Evolutionary conservation across 1,140 invertebrate genomes (phyloP), one percentile per base, ranked within the genome.

Genomic region (Acyrthosiphon pisum): DNA sequence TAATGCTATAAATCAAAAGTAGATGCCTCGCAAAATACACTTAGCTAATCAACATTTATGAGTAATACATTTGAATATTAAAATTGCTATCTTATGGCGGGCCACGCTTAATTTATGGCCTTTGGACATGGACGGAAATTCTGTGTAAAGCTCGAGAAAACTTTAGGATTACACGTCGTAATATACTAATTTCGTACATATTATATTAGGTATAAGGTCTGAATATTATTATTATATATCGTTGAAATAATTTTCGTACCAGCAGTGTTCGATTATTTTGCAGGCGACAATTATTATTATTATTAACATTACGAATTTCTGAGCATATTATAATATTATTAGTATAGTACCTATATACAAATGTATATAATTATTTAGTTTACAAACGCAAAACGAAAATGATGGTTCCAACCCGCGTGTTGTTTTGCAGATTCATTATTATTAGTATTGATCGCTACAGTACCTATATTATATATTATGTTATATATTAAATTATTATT

Each of bases 1-100:
- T 56, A 56, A 53, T 18, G 53, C 26, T 20, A 68, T 90, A 90
- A 90, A 90, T 90, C 53, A 90, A 90, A 90, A 88, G 48, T 88
- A 76, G 30, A 35, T 76, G n/a, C 35, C n/a, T 53, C 56, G 37
- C 14, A 18, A 56, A 56, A 90, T 68, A 37, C 89, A 90, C 53
- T 90, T 68, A 90, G 37, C 88, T 90, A 90, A 90, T 90, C 50
- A 60, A 60, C 23, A 60, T 90, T 44, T 30, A 68, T 6, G 53
- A 60, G 53, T 68, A 14, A 41, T 44, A 44, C 53, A 53, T 87
- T 87, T 48, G 44, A 87, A 87, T 87, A 87, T 87, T 87, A 87
- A 87, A 87, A 84, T 84, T 26, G 83, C 83, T 44, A 84, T 84
- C 83, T 41, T 44, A 87, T 6, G 20, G n/a, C 20, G 46, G 26